Conservation (phyloP, 2,113 vertebrate species). For the Menura novaehollandiae region DNA sequence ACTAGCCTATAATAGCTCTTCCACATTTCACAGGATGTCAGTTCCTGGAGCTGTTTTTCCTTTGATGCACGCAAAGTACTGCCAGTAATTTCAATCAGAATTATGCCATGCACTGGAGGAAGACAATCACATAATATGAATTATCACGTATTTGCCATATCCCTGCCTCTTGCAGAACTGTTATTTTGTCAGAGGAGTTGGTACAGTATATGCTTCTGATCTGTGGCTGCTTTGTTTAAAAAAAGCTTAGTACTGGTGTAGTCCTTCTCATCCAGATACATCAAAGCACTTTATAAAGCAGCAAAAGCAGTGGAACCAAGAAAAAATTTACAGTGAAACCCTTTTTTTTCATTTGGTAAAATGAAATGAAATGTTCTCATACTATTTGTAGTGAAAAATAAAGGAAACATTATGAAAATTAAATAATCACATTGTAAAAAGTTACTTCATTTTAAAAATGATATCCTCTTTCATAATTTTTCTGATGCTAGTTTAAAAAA, state of each 20-base stretch:
- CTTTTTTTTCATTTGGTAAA: background rate
- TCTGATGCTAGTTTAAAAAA: background rate
- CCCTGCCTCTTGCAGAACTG: background rate
- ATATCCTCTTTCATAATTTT: background rate
- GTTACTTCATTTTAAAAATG: fast-evolving
- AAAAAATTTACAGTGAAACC: background rate
- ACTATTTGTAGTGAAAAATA: background rate
- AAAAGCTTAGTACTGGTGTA: background rate
- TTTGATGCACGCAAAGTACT: slow-evolving; percentile 58
- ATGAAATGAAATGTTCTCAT: background rate
- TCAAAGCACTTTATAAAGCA: background rate
- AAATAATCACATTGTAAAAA: background rate
- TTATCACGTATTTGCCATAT: background rate
- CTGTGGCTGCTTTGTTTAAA: background rate
- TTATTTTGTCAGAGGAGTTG: background rate
- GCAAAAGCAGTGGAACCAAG: background rate
- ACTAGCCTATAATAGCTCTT: slow-evolving; percentile 45
- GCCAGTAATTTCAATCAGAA: slow-evolving; percentile 57
- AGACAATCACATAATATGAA: slow-evolving; percentile 32
- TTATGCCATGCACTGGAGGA: background rate
- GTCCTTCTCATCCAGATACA: background rate
- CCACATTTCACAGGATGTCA: slow-evolving; percentile 65
- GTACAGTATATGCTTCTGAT: background rate
- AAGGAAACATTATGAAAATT: background rate
- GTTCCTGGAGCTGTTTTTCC: slow-evolving; percentile 56